phyloP scores from a whole-genome alignment of 2,888 invertebrate genomes.

The Scelioninae gen. 1 region DNA sequence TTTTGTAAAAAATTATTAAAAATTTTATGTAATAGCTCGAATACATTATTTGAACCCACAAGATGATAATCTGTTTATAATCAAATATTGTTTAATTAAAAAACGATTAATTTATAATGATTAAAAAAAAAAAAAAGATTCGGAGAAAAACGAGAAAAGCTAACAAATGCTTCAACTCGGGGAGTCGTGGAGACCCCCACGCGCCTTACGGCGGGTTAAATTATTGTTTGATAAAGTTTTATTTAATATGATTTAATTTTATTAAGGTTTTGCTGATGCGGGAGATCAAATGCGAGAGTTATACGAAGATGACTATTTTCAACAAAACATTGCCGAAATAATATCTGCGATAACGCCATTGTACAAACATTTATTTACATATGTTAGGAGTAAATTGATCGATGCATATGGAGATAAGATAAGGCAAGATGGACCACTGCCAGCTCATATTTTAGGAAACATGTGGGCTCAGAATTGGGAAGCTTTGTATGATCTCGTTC shows the following conservation, averaged over 20 bases:
- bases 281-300: slow-evolving; percentile 91
- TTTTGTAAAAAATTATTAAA: too few relatives aligned
- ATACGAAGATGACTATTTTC: slow-evolving; percentile 90
- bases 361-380: slow-evolving; percentile 93
- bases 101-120: too few relatives aligned
- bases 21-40: too few relatives aligned
- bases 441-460: slow-evolving; percentile 93
- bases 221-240: too few relatives aligned
- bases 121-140: too few relatives aligned
- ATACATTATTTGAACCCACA: too few relatives aligned
- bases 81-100: too few relatives aligned
- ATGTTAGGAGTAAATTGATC: slow-evolving; percentile 89
- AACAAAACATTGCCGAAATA: slow-evolving; percentile 86
- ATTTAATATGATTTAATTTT: neutral
- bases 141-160: too few relatives aligned
- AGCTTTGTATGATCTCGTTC: slow-evolving; percentile 89
- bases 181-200: too few relatives aligned
- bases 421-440: slow-evolving; percentile 90
- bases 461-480: slow-evolving; percentile 95
- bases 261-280: slow-evolving; percentile 90
- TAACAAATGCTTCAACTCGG: too few relatives aligned
- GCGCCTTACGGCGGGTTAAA: too few relatives aligned
- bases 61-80: too few relatives aligned
- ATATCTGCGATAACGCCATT: slow-evolving; percentile 86
- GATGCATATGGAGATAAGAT: slow-evolving; percentile 88